Evolutionary conservation across 2,888 invertebrate species (phyloP).

Genomic region (Brenthis daphne): DNA sequence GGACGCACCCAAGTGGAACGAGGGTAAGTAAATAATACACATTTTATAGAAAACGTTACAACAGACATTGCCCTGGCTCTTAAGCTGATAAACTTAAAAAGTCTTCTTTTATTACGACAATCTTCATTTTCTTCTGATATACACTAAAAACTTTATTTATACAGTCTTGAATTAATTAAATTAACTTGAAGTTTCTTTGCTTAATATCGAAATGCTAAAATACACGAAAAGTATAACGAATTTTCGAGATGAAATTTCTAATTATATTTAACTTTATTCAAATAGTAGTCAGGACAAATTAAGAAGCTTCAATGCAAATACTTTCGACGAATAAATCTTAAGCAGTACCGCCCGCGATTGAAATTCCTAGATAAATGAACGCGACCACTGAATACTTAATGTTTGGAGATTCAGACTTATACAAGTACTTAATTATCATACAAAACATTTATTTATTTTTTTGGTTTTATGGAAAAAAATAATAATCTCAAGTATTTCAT

Average conservation of each 20-base stretch:
- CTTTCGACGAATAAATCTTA: neutral
- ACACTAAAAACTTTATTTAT: too few species aligned
- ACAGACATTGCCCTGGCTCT: too few species aligned
- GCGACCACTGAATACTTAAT: constrained; percentile 9
- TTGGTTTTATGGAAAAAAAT: too few species aligned
- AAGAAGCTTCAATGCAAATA: constrained; percentile 9
- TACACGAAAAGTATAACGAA: neutral
- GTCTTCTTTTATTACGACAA: too few species aligned
- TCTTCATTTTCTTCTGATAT: too few species aligned
- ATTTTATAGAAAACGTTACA: too few species aligned
- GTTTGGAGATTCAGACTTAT: neutral
- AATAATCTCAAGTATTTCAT: too few species aligned
- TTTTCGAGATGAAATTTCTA: neutral
- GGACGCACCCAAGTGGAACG: too few species aligned
- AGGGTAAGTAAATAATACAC: too few species aligned
- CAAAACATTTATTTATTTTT: too few species aligned
- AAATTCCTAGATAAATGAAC: constrained; percentile 15
- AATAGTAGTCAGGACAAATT: constrained; percentile 5
- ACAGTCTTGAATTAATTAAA: neutral
- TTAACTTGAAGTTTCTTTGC: neutral
- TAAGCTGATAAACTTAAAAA: too few species aligned
- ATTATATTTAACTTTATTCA: neutral
- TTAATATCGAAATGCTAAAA: neutral
- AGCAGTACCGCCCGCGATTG: constrained; percentile 9
- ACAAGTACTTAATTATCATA: neutral